phyloP scores from a whole-genome alignment of 2,797 vertebrate species.

The Phrynocephalus vlangalii region DNA sequence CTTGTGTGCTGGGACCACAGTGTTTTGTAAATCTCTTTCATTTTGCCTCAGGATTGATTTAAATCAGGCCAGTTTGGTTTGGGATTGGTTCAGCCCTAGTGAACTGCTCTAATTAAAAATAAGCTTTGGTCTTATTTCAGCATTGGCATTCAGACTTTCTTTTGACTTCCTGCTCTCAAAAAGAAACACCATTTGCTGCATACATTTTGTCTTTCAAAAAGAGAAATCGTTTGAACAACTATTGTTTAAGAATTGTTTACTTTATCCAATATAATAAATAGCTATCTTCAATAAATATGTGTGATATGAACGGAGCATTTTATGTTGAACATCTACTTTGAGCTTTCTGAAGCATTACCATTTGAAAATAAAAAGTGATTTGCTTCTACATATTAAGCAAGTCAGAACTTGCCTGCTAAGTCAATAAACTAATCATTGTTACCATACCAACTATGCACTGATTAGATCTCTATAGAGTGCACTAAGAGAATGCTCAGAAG shows the following conservation, averaged over 20 bases:
- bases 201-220: too few relatives aligned
- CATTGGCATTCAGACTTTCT: not conserved
- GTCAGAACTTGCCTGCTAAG: constrained; percentile 11
- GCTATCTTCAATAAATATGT: not conserved
- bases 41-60: too few relatives aligned
- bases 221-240: too few relatives aligned
- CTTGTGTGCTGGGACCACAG: too few relatives aligned
- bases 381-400: constrained; percentile 9
- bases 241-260: not conserved
- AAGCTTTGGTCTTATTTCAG: not conserved
- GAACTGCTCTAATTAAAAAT: not conserved
- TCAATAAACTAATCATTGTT: constrained; percentile 23
- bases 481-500: constrained; percentile 2
- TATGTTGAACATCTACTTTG: not conserved
- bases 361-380: not conserved
- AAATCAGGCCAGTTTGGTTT: too few relatives aligned
- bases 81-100: too few relatives aligned
- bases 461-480: constrained; percentile 23
- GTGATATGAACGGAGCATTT: not conserved
- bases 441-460: not conserved
- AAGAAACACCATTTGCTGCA: too few relatives aligned
- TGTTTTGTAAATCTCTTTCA: too few relatives aligned
- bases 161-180: not conserved
- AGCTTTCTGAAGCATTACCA: not conserved
- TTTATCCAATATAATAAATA: not conserved